Evolutionary conservation across 1,140 invertebrate species (phyloP).

Genomic region (Ceratina calcarata): DNA sequence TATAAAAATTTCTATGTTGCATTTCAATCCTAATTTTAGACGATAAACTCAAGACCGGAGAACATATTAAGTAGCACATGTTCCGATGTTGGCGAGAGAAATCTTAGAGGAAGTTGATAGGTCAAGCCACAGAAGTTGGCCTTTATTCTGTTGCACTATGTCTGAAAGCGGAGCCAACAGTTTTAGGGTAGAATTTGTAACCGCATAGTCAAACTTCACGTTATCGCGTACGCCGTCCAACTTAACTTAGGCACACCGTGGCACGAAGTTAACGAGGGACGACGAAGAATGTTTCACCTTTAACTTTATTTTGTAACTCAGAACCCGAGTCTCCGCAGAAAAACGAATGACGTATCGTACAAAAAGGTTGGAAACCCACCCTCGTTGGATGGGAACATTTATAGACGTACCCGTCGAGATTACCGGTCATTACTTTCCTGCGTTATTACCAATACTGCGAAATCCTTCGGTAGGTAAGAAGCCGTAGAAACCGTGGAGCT

Average conservation of each 20-base stretch:
- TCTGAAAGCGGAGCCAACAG: conserved; percentile 35
- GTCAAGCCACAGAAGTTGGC: conserved; percentile 4
- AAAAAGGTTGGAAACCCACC: background rate
- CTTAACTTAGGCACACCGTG: background rate
- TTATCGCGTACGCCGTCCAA: conserved; percentile 19
- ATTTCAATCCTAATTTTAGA: no score
- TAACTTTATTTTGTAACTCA: background rate
- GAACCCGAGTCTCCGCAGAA: no score
- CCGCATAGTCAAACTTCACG: conserved; percentile 58
- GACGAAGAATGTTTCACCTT: background rate
- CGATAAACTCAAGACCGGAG: no score
- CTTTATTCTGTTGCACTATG: conserved; percentile 25
- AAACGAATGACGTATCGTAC: conserved; percentile 4
- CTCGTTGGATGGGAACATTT: background rate
- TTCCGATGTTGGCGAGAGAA: conserved; percentile 15
- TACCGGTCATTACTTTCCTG: background rate
- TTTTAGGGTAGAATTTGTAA: conserved; percentile 36
- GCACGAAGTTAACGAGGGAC: background rate
- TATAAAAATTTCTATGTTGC: no score
- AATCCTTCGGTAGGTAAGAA: conserved; percentile 9
- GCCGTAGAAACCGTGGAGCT: conserved; percentile 4
- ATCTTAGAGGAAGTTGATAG: conserved; percentile 33
- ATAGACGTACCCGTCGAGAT: conserved; percentile 13
- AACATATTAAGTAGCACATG: background rate
- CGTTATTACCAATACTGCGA: background rate